Evolutionary conservation across 2,797 vertebrate species (phyloP).

Genomic region (Smutsia temminckii): DNA sequence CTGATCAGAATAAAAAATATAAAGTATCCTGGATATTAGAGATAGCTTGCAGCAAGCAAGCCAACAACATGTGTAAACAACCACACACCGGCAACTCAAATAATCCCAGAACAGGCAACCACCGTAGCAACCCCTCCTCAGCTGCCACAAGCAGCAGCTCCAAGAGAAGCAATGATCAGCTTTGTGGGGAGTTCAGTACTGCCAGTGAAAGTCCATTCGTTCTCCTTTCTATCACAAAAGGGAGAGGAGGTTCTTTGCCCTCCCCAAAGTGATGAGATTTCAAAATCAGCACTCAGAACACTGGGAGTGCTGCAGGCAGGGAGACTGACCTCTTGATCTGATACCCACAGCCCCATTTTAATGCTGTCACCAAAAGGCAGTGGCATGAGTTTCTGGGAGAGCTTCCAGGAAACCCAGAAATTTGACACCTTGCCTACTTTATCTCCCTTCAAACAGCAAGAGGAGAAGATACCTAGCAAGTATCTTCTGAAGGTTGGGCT

Average conservation of each 20-base stretch:
- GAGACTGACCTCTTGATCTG: not conserved
- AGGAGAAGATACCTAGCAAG: not conserved
- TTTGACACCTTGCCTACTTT: not conserved
- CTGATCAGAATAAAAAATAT: not conserved
- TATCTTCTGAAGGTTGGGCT: not conserved
- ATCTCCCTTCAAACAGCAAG: not conserved
- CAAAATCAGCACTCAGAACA: not conserved
- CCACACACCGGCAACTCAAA: not conserved
- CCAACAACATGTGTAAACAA: not conserved
- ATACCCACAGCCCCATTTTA: not conserved
- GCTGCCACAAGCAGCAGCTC: not conserved
- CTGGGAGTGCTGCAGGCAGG: not conserved
- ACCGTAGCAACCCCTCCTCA: not conserved
- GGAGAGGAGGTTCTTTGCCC: not conserved
- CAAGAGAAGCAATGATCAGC: not conserved
- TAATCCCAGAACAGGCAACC: not conserved
- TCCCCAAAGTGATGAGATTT: not conserved
- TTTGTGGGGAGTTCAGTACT: not conserved
- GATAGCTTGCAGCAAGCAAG: not conserved
- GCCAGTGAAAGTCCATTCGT: not conserved
- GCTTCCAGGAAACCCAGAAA: not conserved
- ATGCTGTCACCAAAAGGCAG: not conserved
- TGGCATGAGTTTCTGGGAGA: not conserved
- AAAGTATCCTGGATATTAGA: not conserved
- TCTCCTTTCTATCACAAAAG: not conserved